phyloP scores from a whole-genome alignment of 2,888 invertebrate genomes.

The Rhagium mordax region DNA sequence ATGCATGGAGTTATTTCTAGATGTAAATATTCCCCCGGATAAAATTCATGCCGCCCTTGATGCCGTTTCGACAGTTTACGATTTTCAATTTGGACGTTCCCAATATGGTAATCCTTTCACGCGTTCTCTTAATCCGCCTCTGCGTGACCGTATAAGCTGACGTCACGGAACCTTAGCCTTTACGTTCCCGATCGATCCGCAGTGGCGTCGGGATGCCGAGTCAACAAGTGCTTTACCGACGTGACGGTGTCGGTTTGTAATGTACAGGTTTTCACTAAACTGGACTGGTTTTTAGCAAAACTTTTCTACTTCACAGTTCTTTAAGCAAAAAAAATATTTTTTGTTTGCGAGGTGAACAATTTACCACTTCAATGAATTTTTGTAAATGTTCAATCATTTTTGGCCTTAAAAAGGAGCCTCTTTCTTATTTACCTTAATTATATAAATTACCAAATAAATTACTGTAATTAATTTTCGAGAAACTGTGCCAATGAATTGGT shows the following conservation, averaged over 20 bases:
- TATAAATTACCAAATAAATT: too few species aligned
- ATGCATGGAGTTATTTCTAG: too few species aligned
- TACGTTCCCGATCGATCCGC: constrained; percentile 45
- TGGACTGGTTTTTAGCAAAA: not conserved
- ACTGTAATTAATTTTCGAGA: too few species aligned
- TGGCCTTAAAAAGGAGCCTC: too few species aligned
- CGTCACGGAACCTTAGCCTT: constrained; percentile 17
- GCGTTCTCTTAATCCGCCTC: not conserved
- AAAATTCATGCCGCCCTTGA: not conserved
- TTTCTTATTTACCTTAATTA: too few species aligned
- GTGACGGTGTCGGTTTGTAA: constrained; percentile 4
- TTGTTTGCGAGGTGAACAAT: too few species aligned
- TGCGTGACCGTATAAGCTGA: constrained; percentile 1
- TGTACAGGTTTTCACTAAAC: not conserved
- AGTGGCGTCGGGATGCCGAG: constrained; percentile 55
- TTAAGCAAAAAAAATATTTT: too few species aligned
- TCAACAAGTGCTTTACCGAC: constrained; percentile 54
- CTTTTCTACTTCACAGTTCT: too few species aligned
- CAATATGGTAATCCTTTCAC: not conserved
- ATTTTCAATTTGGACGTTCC: not conserved
- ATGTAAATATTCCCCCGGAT: too few species aligned
- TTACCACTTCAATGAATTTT: too few species aligned
- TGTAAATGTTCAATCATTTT: too few species aligned
- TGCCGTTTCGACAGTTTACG: not conserved
- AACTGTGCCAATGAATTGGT: too few species aligned